Conservation (phyloP, 2,888 invertebrate genomes). For the Chloromyia formosa region DNA sequence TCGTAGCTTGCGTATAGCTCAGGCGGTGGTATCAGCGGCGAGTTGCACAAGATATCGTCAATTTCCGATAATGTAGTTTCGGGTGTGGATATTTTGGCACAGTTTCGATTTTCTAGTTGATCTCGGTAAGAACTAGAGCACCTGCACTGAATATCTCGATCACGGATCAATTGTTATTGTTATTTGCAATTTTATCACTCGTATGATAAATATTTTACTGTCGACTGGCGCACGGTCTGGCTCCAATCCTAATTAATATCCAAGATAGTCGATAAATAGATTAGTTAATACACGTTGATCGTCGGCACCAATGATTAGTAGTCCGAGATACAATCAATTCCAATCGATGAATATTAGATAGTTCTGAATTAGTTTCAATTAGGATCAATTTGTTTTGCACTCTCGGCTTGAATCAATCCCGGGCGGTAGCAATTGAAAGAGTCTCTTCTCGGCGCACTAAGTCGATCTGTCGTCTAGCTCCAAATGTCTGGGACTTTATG, state of each 20-base stretch:
- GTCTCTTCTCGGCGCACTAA: not conserved
- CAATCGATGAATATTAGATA: constrained; percentile 28
- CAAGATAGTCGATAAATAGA: constrained; percentile 34
- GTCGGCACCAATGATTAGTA: constrained; percentile 36
- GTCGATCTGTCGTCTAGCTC: not conserved
- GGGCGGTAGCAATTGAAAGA: not conserved
- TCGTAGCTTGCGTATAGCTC: not conserved
- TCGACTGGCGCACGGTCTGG: not conserved
- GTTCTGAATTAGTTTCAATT: constrained; percentile 32
- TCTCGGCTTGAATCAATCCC: constrained; percentile 17
- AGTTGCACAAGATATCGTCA: not conserved
- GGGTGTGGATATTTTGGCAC: not conserved
- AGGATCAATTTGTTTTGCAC: constrained; percentile 27
- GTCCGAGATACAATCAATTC: constrained; percentile 29
- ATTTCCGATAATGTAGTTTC: not conserved
- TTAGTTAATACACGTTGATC: constrained; percentile 35
- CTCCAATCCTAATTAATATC: constrained; percentile 33
- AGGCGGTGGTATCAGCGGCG: not conserved
- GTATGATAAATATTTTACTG: too few species aligned
- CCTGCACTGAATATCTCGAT: too few species aligned
- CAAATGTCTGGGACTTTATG: not conserved
- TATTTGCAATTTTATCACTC: too few species aligned
- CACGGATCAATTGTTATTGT: not conserved
- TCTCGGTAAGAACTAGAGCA: not conserved
- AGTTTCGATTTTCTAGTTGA: not conserved